phyloP scores from a whole-genome alignment of 2,797 vertebrate species.

The Fringilla coelebs region DNA sequence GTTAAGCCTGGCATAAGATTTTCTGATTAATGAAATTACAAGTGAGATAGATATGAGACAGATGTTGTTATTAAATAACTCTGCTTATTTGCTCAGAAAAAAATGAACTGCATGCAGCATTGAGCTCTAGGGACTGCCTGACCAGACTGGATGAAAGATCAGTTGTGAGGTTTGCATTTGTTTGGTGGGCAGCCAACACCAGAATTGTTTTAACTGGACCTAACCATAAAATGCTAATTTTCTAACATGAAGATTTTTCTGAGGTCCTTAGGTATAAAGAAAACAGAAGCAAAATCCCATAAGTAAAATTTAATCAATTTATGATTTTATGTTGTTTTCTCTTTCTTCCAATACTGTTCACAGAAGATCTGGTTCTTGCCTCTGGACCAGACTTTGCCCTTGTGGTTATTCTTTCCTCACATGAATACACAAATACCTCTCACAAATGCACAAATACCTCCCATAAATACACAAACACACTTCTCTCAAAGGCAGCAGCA shows the following conservation, averaged over 20 bases:
- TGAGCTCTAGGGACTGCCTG: neutral
- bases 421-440: slow-evolving; percentile 59
- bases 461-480: slow-evolving; percentile 73
- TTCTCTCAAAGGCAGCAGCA: slow-evolving; percentile 79
- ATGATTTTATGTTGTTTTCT: neutral
- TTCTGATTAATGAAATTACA: neutral
- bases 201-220: neutral
- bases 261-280: neutral
- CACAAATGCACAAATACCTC: slow-evolving; percentile 60
- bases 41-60: neutral
- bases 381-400: slow-evolving; percentile 8
- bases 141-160: neutral
- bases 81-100: neutral
- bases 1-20: neutral
- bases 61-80: neutral
- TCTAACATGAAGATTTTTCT: neutral
- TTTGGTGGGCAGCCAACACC: neutral
- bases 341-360: neutral
- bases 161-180: neutral
- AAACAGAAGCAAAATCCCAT: neutral
- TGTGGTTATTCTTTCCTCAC: neutral
- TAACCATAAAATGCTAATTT: neutral
- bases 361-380: slow-evolving; percentile 12
- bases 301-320: neutral
- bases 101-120: neutral